Evolutionary conservation across 2,113 vertebrate species (phyloP), one percentile per base, ranked within the genome.

Genomic region (Hemibagrus wyckioides): DNA sequence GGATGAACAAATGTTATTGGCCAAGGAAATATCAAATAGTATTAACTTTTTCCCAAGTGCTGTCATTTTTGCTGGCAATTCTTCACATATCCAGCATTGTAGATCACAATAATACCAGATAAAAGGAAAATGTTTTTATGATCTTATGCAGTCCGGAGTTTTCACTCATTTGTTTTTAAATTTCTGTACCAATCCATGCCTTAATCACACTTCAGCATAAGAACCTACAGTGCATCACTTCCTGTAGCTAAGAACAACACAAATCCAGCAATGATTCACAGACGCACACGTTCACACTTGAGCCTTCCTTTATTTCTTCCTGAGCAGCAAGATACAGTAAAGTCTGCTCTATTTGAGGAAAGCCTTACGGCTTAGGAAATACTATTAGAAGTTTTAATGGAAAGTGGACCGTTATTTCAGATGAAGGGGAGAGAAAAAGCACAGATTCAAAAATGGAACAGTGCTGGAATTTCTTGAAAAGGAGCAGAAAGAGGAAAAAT

Each of bases 371-470:
- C 69, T 80, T 33, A 85, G 75, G 14, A 33, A 30, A 63, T 48
- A 63, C 56, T 48, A 61, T 76, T 59, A 80, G 79, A 57, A 59
- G 69, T 57, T 63, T 85, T 61, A 85, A 79, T 77, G 57, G 73
- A 85, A 61, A 63, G 59, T 73, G 36, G 36, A 85, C 52, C 36
- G 44, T 71, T 83, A 83, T 52, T 65, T 63, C 39, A 79, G 17
- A 41, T 65, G 10, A 65, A 85, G 73, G 56, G n/a, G 33, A 85
- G 15, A 85, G 23, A 79, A 85, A 52, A 50, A 50, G 8, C 48
- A 57, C 8, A 63, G 57, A 50, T 50, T 65, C 2, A 39, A 44
- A 63, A 61, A 79, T 11, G 7, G 36, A 65, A 33, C 21, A 54
- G 41, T 19, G 39, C 3, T 52, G 19, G n/a, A 19, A 33, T 61